Evolutionary conservation across 2,888 invertebrate species (phyloP), one percentile per base, ranked within the genome.

Genomic region (Sepioteuthis lessoniana): DNA sequence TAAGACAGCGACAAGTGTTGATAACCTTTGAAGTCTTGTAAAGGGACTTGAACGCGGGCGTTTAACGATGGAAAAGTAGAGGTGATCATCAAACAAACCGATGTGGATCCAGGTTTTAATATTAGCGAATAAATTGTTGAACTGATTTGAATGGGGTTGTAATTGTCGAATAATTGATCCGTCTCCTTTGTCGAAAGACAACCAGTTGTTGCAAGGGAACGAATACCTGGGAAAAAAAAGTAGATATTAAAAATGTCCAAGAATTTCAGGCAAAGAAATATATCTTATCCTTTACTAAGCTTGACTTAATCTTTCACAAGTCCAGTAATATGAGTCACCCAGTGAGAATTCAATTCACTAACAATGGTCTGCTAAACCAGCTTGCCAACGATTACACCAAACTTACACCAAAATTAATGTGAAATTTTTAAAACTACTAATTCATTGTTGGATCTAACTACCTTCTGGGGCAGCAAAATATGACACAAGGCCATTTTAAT

Each of bases 1-100:
- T 25, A 96, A 93, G 35, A 95, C 93, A 0, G 95, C 95, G 7
- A 95, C 94, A 38, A 95, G 94, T 37, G 95, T 95, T 93, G 95
- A 95, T 31, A 95, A 94, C 3, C 96, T 94, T 93, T 96, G 96
- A 37, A 96, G 95, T 93, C 96, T 94, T 10, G 95, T 95, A 93
- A 95, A 96, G 25, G 94, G 90, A 93, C 95, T 96, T 94, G 94
- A 94, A 35, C 92, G 91, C 21, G 96, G 95, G 37, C 95, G 95
- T 42, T 94, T 95, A 13, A 94, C 94, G 21, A 96, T 94, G 21
- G 96, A 96, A 90, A 96, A 93, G 95, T 95, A 95, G 25, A 96
- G 93, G 91, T 96, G 95, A 37, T 95, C 95, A 91, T 96, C 95
- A 90, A 95, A 96, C 76, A 96, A 91, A 46, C 94, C 94, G 90